phyloP scores from a whole-genome alignment of 2,797 vertebrate genomes.

The Brotula barbata region DNA sequence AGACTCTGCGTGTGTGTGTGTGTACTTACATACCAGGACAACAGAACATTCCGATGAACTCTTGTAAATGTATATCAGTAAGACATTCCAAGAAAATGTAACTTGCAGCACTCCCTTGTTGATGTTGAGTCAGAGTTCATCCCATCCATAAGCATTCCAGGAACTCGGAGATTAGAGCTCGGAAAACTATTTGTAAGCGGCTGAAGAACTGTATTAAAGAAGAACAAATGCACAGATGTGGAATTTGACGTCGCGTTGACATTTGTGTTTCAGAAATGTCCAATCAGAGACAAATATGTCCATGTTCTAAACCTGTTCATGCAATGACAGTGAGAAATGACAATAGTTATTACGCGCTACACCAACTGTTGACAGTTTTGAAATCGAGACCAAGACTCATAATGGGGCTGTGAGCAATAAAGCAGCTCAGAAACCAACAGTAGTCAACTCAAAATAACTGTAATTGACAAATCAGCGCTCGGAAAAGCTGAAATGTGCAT shows the following conservation, averaged over 20 bases:
- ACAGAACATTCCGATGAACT: constrained; percentile 25
- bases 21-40: constrained; percentile 11
- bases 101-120: constrained; percentile 1
- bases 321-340: no score
- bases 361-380: no score
- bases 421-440: constrained; percentile 18
- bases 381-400: no score
- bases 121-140: constrained; percentile 16
- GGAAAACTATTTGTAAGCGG: constrained; percentile 4
- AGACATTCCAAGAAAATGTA: constrained; percentile 12
- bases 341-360: no score
- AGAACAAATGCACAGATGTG: no score
- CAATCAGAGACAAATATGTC: no score
- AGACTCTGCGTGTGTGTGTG: neutral
- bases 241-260: no score
- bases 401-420: neutral
- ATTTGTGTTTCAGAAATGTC: no score
- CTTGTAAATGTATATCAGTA: constrained; percentile 12
- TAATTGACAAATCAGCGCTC: constrained; percentile 4
- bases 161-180: constrained; percentile 20
- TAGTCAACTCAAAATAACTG: constrained; percentile 18
- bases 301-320: no score
- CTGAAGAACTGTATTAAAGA: constrained; percentile 2
- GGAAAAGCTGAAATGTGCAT: neutral
- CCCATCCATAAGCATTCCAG: constrained; percentile 4